phyloP scores from a whole-genome alignment of 2,888 invertebrate genomes.

The Abrostola tripartita region DNA sequence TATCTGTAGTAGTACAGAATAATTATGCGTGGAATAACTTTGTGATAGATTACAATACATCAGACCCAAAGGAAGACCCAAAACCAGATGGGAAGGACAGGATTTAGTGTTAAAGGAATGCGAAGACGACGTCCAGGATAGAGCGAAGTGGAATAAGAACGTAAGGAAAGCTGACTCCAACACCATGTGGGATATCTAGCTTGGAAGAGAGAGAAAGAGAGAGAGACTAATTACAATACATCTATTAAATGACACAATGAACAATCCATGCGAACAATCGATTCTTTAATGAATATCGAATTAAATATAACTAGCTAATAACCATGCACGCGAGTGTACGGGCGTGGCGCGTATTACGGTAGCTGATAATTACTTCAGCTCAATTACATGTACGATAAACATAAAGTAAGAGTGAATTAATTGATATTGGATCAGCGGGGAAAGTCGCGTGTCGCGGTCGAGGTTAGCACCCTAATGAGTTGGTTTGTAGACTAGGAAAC shows the following conservation, averaged over 20 bases:
- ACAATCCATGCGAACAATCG: too few relatives aligned
- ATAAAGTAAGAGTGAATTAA: conserved; percentile 64
- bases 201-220: too few relatives aligned
- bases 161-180: too few relatives aligned
- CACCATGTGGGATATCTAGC: too few relatives aligned
- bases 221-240: too few relatives aligned
- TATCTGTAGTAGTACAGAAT: conserved; percentile 10
- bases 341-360: conserved; percentile 50
- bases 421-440: conserved; percentile 54
- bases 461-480: conserved; percentile 47
- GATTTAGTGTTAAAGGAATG: too few relatives aligned
- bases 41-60: not conserved
- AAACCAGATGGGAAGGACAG: too few relatives aligned
- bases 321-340: conserved; percentile 40
- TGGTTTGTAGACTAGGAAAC: conserved; percentile 37
- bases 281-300: conserved; percentile 15
- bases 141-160: too few relatives aligned
- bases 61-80: too few relatives aligned
- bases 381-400: conserved; percentile 61
- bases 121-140: too few relatives aligned
- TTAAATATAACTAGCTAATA: conserved; percentile 35
- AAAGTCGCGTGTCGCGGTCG: conserved; percentile 55
- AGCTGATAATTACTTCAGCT: conserved; percentile 53
- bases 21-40: conserved; percentile 14
- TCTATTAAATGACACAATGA: too few relatives aligned